Evolutionary conservation across 2,113 vertebrate species (phyloP), one percentile per base, ranked within the genome.

Genomic region (Microcebus lehilahytsara): DNA sequence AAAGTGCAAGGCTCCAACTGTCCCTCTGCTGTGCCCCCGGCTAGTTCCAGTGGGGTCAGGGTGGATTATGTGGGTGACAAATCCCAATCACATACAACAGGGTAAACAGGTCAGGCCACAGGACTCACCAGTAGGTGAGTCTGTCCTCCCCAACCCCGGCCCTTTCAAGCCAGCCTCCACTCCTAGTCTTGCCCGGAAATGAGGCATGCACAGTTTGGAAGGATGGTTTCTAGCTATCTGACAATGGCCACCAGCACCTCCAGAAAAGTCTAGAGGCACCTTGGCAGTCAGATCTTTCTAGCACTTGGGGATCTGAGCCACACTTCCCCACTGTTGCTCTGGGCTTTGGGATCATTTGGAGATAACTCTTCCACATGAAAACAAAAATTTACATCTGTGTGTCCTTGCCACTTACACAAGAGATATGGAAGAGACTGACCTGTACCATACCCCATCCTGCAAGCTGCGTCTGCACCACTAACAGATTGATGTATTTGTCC

Each of bases 401-500:
- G 16, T 83, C 67, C 66, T n/a, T 85, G 53, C 23, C 86, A 20
- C 53, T 81, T 46, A 60, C n/a, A 60, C 12, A 79, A 74, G 40
- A 34, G 72, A 86, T 3, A 23, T 1, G 64, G 32, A 49, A 46
- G 42, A 58, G 37, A 67, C 14, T 2, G 67, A 34, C 4, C 13
- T 22, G 56, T 22, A 30, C 40, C 74, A 51, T 5, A 30, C 13
- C 1, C 8, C 11, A 8, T 2, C 6, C 6, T 22, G 34, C 14
- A 49, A 20, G 49, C 8, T 6, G 7, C 75, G 25, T 32, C 4
- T 10, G 8, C 1, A 0, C 74, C 14, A 2, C 10, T 0, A 17
- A 37, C 42, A 46, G 56, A 11, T 0, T 12, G 40, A 30, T 1
- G 2, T 17, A 1, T 27, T 8, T 0, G 2, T 9, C 4, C 66